phyloP scores from a whole-genome alignment of 2,888 invertebrate genomes.

The Laothoe populi region DNA sequence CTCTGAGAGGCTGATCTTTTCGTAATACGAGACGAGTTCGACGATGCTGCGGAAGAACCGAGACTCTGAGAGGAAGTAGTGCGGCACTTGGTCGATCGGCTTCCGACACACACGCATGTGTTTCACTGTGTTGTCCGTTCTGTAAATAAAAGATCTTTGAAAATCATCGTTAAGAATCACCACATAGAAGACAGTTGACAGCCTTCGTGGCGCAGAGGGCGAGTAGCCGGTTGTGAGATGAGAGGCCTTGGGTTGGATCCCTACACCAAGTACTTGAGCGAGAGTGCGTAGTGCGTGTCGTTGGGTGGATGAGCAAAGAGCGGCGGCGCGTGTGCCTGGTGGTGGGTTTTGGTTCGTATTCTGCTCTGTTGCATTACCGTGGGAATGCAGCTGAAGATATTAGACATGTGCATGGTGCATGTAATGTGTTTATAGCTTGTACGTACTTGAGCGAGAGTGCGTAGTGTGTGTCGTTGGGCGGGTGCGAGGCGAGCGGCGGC shows the following conservation, averaged over 20 bases:
- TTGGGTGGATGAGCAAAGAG: slow-evolving; percentile 36
- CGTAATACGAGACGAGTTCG: slow-evolving; percentile 96
- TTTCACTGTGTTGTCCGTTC: slow-evolving; percentile 95
- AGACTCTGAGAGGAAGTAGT: slow-evolving; percentile 94
- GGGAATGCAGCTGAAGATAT: no score
- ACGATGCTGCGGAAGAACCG: slow-evolving; percentile 96
- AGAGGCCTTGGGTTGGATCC: no score
- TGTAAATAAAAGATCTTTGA: no score
- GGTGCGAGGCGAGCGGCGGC: slow-evolving; percentile 36
- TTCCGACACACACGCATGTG: slow-evolving; percentile 96
- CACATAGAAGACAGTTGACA: no score
- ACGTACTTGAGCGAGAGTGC: slow-evolving; percentile 93
- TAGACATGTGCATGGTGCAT: no score
- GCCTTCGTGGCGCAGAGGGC: no score
- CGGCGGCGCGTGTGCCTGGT: slow-evolving; percentile 52
- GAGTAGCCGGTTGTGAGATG: no score
- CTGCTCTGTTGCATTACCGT: no score
- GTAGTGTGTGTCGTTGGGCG: slow-evolving; percentile 85
- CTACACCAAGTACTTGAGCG: slow-evolving; percentile 94
- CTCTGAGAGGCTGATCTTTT: slow-evolving; percentile 94
- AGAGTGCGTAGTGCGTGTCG: slow-evolving; percentile 91
- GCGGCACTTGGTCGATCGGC: slow-evolving; percentile 87
- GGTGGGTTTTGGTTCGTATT: no score
- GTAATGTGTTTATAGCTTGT: no score
- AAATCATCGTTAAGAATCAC: no score